Conservation (phyloP, 2,888 invertebrate species). For the Odontothrips loti region DNA sequence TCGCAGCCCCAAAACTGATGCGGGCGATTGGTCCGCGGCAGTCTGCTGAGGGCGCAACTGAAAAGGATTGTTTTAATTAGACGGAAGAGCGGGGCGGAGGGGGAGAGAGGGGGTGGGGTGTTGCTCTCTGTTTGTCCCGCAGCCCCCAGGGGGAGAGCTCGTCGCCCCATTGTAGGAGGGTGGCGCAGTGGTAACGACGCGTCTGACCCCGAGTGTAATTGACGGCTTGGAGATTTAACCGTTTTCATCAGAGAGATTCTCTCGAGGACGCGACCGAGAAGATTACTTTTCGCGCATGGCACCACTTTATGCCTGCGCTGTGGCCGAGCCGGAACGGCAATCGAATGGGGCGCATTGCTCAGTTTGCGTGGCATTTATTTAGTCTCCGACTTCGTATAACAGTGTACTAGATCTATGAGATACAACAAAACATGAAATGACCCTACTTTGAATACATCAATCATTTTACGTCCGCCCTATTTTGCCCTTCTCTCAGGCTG, state of each 20-base stretch:
- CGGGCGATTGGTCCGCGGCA: neutral
- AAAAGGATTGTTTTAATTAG: slow-evolving; percentile 19
- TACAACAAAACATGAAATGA: too few species aligned
- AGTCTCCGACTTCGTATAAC: too few species aligned
- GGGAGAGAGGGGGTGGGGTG: neutral
- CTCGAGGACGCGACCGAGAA: neutral
- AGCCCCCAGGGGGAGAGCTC: neutral
- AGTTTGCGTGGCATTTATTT: too few species aligned
- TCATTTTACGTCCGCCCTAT: too few species aligned
- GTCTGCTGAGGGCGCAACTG: neutral
- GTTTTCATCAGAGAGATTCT: slow-evolving; percentile 1
- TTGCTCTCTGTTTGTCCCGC: too few species aligned
- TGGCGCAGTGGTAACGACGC: neutral
- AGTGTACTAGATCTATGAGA: too few species aligned
- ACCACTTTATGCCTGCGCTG: too few species aligned
- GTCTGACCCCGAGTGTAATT: neutral
- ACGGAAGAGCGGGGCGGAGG: neutral
- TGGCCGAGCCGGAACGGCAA: too few species aligned
- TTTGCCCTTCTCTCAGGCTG: too few species aligned
- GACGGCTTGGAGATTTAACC: slow-evolving; percentile 11
- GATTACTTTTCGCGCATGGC: neutral
- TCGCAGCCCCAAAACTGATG: neutral
- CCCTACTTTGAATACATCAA: too few species aligned
- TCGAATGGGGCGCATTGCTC: too few species aligned
- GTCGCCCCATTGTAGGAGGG: neutral